phyloP scores from a whole-genome alignment of 2,797 vertebrate genomes.

The Anguilla anguilla region DNA sequence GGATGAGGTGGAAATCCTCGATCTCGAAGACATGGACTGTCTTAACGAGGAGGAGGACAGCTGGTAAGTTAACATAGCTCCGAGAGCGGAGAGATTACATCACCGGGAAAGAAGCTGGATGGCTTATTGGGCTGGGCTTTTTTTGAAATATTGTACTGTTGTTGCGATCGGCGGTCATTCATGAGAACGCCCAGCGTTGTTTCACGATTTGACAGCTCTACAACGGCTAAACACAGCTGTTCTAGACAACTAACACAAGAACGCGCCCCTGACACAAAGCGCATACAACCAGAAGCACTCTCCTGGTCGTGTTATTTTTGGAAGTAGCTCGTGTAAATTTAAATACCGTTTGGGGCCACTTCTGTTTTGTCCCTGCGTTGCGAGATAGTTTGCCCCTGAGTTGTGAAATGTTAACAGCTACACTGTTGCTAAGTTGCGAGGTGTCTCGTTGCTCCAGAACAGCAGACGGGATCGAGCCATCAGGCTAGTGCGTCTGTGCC shows the following conservation, averaged over 20 bases:
- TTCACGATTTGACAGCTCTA: constrained; percentile 46
- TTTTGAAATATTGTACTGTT: background rate
- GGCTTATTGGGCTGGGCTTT: background rate
- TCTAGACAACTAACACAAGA: constrained; percentile 42
- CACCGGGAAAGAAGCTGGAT: background rate
- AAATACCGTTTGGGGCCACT: background rate
- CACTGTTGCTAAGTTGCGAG: background rate
- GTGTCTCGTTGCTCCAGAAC: background rate
- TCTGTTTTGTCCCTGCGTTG: background rate
- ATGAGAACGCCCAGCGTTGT: constrained; percentile 25
- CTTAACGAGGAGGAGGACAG: constrained; percentile 91
- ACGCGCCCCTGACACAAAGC: constrained; percentile 8
- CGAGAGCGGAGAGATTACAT: background rate
- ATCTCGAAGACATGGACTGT: constrained; percentile 89
- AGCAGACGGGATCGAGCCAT: background rate
- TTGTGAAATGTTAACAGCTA: background rate
- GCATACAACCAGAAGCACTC: background rate
- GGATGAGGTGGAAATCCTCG: constrained; percentile 87
- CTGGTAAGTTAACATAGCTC: constrained; percentile 79
- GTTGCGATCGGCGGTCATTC: background rate
- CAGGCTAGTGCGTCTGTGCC: background rate
- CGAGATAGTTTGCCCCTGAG: background rate
- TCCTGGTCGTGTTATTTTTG: background rate
- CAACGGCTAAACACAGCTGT: constrained; percentile 58
- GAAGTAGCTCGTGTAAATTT: background rate